Conservation (phyloP, 2,113 vertebrate genomes). For the Eidolon helvum region DNA sequence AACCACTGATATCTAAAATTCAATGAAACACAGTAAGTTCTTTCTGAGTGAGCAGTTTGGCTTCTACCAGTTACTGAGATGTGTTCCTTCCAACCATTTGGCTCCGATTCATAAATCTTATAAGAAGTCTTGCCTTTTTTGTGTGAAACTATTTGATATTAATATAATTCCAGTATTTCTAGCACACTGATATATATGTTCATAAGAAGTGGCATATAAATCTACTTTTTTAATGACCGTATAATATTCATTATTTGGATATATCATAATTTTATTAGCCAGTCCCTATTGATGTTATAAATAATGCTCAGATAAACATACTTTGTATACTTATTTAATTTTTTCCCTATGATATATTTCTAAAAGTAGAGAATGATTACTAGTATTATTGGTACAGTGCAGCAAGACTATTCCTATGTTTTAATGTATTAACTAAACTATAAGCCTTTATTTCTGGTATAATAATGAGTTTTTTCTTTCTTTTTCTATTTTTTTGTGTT, state of each 20-base stretch:
- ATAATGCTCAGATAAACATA: neutral
- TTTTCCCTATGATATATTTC: neutral
- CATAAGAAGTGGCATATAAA: neutral
- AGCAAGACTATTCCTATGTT: neutral
- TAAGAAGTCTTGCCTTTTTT: neutral
- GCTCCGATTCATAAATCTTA: neutral
- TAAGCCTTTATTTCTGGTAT: neutral
- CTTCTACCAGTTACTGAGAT: neutral
- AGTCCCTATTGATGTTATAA: neutral
- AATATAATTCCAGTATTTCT: neutral
- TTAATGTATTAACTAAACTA: neutral
- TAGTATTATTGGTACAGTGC: neutral
- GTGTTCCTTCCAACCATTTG: neutral
- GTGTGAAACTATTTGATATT: conserved; percentile 3
- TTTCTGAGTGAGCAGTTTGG: neutral
- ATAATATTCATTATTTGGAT: neutral
- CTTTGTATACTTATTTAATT: neutral
- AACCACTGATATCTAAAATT: neutral
- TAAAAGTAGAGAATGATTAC: neutral
- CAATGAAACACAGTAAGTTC: neutral
- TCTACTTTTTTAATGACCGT: neutral
- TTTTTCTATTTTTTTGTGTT: neutral
- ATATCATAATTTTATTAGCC: neutral
- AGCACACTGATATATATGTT: neutral
- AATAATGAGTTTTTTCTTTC: neutral